Evolutionary conservation across 1,140 invertebrate genomes (phyloP).

Genomic region (Anoplophora glabripennis): DNA sequence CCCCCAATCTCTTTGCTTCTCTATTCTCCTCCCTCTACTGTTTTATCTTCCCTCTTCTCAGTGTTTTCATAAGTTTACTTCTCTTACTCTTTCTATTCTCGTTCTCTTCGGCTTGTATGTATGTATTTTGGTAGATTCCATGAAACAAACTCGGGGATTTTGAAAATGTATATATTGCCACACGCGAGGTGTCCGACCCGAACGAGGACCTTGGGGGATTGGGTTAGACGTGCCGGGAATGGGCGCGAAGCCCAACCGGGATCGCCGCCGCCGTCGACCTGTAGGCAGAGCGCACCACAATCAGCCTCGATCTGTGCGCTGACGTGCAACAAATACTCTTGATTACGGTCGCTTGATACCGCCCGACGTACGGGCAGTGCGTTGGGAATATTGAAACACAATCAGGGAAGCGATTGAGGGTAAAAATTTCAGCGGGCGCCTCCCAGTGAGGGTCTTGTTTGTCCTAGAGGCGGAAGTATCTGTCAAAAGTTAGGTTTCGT

Average conservation of each 20-base stretch:
- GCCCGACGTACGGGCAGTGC: neutral
- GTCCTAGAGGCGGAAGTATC: too few species aligned
- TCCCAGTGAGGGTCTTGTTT: too few species aligned
- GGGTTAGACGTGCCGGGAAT: slow-evolving; percentile 4
- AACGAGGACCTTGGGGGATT: slow-evolving; percentile 19
- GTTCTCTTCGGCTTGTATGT: too few species aligned
- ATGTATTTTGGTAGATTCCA: too few species aligned
- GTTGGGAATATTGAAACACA: slow-evolving; percentile 1
- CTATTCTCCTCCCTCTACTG: too few species aligned
- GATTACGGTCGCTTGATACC: slow-evolving; percentile 15
- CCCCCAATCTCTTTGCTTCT: too few species aligned
- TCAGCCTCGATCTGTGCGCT: slow-evolving; percentile 27
- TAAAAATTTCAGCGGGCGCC: neutral
- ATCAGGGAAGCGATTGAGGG: neutral
- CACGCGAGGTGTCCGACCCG: neutral
- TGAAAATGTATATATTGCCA: too few species aligned
- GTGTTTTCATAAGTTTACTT: neutral
- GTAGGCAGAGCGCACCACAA: slow-evolving; percentile 12
- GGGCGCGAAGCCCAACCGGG: neutral
- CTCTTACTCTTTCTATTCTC: too few species aligned
- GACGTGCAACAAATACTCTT: slow-evolving; percentile 28
- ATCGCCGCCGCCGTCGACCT: slow-evolving; percentile 5
- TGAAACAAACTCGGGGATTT: too few species aligned
- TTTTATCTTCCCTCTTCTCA: neutral
- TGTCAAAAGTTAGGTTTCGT: too few species aligned